phyloP scores from a whole-genome alignment of 2,113 vertebrate species.

The Dromas ardeola region DNA sequence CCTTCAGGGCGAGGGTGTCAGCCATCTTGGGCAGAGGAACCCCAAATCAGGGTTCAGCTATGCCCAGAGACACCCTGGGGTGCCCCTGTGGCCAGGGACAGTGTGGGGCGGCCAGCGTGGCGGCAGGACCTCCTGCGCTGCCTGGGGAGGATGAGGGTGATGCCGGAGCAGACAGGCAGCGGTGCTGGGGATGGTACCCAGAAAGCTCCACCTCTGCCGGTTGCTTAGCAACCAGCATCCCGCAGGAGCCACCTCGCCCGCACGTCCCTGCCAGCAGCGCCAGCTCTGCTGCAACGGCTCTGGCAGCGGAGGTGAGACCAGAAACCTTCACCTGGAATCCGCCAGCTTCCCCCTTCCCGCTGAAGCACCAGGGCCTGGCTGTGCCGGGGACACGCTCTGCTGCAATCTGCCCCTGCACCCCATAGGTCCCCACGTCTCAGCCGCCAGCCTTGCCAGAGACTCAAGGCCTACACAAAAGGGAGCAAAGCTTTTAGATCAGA shows the following conservation, averaged over 20 bases:
- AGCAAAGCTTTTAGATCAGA: neutral
- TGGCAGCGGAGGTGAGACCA: neutral
- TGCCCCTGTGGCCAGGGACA: neutral
- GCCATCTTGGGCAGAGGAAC: neutral
- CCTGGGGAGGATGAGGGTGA: neutral
- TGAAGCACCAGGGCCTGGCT: rapidly evolving
- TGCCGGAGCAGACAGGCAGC: neutral
- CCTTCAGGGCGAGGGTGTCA: neutral
- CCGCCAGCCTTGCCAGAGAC: too few species aligned
- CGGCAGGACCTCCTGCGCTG: neutral
- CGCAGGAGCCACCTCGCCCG: neutral
- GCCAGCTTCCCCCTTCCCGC: neutral
- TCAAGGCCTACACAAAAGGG: neutral
- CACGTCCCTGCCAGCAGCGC: neutral
- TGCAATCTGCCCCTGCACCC: neutral
- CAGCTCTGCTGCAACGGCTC: neutral
- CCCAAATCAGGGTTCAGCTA: neutral
- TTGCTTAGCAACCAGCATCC: slow-evolving; percentile 59
- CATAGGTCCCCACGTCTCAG: rapidly evolving
- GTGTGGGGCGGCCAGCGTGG: too few species aligned
- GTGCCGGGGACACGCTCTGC: rapidly evolving
- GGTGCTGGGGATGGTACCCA: neutral
- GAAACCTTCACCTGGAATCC: neutral
- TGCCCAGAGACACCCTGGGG: neutral
- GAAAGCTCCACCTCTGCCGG: slow-evolving; percentile 39